Evolutionary conservation across 1,140 invertebrate genomes (phyloP).

Genomic region (Zaprionus taronus): DNA sequence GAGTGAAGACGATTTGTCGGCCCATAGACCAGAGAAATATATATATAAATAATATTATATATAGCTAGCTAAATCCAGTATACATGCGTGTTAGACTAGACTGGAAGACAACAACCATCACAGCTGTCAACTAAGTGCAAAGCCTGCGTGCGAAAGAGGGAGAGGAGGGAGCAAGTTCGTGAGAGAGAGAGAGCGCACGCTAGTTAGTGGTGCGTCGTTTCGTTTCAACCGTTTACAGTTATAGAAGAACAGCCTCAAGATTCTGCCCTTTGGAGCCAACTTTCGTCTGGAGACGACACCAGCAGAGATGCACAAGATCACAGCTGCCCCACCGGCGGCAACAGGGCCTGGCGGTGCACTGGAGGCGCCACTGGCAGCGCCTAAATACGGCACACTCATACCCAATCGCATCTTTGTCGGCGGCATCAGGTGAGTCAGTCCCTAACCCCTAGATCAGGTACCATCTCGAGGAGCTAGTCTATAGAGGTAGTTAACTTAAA

Average conservation of each 20-base stretch:
- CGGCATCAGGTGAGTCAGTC: slow-evolving; percentile 76
- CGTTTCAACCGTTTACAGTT: slow-evolving; percentile 13
- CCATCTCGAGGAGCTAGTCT: no score
- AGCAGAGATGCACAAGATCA: slow-evolving; percentile 80
- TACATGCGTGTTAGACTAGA: slow-evolving; percentile 23
- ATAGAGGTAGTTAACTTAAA: no score
- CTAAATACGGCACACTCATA: slow-evolving; percentile 92
- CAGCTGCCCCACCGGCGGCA: slow-evolving; percentile 71
- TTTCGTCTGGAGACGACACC: slow-evolving; percentile 83
- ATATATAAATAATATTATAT: slow-evolving; percentile 7
- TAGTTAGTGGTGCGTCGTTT: slow-evolving; percentile 24
- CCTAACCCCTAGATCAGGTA: no score
- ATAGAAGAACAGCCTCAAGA: slow-evolving; percentile 75
- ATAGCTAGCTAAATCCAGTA: slow-evolving; percentile 1
- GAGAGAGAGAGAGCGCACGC: slow-evolving; percentile 5
- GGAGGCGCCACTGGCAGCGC: slow-evolving; percentile 86
- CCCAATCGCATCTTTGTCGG: slow-evolving; percentile 95
- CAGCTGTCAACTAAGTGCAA: not conserved
- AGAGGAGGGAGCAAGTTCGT: not conserved
- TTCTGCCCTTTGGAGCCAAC: slow-evolving; percentile 82
- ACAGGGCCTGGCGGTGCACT: slow-evolving; percentile 67
- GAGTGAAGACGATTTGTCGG: slow-evolving; percentile 5
- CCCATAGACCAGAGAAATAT: slow-evolving; percentile 5
- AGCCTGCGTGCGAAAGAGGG: not conserved
- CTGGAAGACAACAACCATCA: not conserved